phyloP scores from a whole-genome alignment of 2,888 invertebrate genomes.

The Xylocampa areola region DNA sequence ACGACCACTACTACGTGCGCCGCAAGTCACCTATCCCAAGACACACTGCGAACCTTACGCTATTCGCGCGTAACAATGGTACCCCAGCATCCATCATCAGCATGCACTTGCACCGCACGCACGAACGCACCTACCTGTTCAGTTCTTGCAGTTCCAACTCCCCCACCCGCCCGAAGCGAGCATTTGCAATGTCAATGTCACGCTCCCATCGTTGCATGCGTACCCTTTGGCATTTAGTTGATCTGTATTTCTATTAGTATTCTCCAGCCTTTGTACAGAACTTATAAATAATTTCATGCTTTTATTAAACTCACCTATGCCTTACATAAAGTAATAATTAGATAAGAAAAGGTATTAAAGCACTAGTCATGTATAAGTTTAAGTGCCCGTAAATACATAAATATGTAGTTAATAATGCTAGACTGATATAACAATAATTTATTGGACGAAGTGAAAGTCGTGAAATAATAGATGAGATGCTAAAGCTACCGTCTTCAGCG shows the following conservation, averaged over 20 bases:
- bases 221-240: slow-evolving; percentile 45
- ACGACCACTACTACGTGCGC: slow-evolving; percentile 87
- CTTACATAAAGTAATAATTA: slow-evolving; percentile 1
- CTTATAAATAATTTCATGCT: neutral
- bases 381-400: slow-evolving; percentile 21
- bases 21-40: slow-evolving; percentile 86
- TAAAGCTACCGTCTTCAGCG: slow-evolving; percentile 17
- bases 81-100: slow-evolving; percentile 68
- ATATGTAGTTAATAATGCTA: slow-evolving; percentile 15
- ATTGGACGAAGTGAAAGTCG: slow-evolving; percentile 47
- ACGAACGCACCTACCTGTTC: slow-evolving; percentile 44
- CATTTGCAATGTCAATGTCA: slow-evolving; percentile 80
- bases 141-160: slow-evolving; percentile 34
- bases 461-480: slow-evolving; percentile 29
- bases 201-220: slow-evolving; percentile 64
- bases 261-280: slow-evolving; percentile 18
- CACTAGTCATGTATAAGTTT: slow-evolving; percentile 11
- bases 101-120: slow-evolving; percentile 63
- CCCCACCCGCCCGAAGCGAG: slow-evolving; percentile 57
- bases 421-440: slow-evolving; percentile 25
- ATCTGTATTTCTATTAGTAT: slow-evolving; percentile 21
- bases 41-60: slow-evolving; percentile 82
- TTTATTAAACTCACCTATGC: neutral
- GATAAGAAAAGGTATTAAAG: neutral
- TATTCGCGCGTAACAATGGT: slow-evolving; percentile 86